Evolutionary conservation across 2,888 invertebrate genomes (phyloP), one percentile per base, ranked within the genome.

Genomic region (Acleris emargana): DNA sequence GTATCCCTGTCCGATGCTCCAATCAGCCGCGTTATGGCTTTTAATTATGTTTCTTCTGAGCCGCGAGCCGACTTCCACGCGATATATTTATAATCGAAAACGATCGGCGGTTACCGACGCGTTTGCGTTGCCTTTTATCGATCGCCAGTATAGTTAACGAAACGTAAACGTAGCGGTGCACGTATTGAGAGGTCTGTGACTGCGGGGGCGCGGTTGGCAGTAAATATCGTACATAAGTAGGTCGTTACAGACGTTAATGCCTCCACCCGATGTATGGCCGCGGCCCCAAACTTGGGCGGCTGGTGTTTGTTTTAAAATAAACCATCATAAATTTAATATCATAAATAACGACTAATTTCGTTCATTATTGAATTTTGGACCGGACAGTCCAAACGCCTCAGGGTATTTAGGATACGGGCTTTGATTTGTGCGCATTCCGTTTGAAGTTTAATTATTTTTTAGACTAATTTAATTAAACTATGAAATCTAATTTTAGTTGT

Each of bases 281-380:
- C 72, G 60, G 70, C 64, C 64, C 67, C 63, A 50, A 67, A 70
- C 59, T 67, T 68, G 72, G 68, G 63, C 67, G 72, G 69, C 66
- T 68, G 71, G 69, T 82, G 74, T 82, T 82, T 81, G 81, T 79
- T 82, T 81, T 68, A 71, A 78, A 76, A 76, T 74, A 75, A 78
- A 73, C 73, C 73, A 70, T 75, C 74, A 74, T 76, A 75, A 73
- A 73, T 77, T 76, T 73, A 76, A 75, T 74, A 72, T 77, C 76
- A 72, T 81, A 79, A 82, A 81, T 76, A 76, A 76, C 74, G 52
- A 74, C 75, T 80, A 79, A 80, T 78, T 77, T 73, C 53, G 71
- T 78, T 75, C 70, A 81, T 79, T 81, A 80, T 81, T 82, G 74
- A 81, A 82, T 80, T 80, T 79, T 69, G 69, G 70, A 55, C 64